Evolutionary conservation across 2,797 vertebrate species (phyloP).

Genomic region (Sebastes kiyomatsui): DNA sequence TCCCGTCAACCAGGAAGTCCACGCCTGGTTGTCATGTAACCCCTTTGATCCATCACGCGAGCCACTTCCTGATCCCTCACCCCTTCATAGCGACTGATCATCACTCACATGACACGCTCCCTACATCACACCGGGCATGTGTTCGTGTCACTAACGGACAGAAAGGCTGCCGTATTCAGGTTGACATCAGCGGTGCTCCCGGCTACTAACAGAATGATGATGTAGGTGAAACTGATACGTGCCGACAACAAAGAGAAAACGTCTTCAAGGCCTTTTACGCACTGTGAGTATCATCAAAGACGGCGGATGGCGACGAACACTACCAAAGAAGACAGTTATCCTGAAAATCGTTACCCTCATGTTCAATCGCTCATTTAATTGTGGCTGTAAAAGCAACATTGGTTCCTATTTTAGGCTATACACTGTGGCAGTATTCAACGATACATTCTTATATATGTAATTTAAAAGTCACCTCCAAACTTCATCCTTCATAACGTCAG

Average conservation of each 20-base stretch:
- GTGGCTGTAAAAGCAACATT: not conserved
- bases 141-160: conserved; percentile 41
- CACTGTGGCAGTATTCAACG: no score
- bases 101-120: conserved; percentile 58
- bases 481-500: not conserved
- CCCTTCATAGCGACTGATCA: conserved; percentile 61
- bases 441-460: not conserved
- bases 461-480: not conserved
- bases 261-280: conserved; percentile 34
- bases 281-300: conserved; percentile 30
- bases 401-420: not conserved
- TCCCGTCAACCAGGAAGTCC: conserved; percentile 63
- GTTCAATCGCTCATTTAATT: conserved; percentile 7
- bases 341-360: not conserved
- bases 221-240: conserved; percentile 49
- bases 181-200: conserved; percentile 47
- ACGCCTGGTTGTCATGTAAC: conserved; percentile 61
- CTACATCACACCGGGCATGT: conserved; percentile 1
- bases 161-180: conserved; percentile 41
- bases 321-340: conserved; percentile 29
- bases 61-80: conserved; percentile 65
- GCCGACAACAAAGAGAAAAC: conserved; percentile 62
- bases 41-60: conserved; percentile 66
- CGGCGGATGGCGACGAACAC: not conserved
- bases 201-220: conserved; percentile 52